These are phyloP conservation scores for Pseudochromis fuscus DNA, from an alignment of 2,797 vertebrate species.

Conservation along the genomic window DNA sequence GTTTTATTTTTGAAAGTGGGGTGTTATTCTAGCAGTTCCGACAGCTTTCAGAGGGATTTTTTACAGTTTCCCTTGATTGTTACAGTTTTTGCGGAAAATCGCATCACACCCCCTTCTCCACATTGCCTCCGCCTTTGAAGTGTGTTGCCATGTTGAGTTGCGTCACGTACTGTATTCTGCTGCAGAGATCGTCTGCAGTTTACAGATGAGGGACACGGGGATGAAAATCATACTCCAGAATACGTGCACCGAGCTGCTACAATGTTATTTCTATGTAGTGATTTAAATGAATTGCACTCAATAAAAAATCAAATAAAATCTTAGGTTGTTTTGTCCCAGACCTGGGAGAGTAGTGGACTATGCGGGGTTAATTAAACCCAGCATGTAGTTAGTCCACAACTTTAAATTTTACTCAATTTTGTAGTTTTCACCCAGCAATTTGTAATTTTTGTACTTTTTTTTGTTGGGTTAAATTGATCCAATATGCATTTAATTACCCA, in stretches of 20 bases:
- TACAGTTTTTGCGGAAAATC: slow-evolving; percentile 66
- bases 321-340: no score
- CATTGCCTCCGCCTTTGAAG: slow-evolving; percentile 81
- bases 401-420: no score
- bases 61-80: slow-evolving; percentile 45
- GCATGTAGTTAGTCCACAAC: no score
- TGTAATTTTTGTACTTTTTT: not conserved
- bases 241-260: not conserved
- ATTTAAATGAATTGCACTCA: no score
- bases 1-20: not conserved
- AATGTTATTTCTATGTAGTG: not conserved
- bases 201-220: slow-evolving; percentile 52
- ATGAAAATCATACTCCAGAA: not conserved
- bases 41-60: slow-evolving; percentile 24
- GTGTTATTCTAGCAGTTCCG: fast-evolving
- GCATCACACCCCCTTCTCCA: slow-evolving; percentile 79
- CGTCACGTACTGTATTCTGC: slow-evolving; percentile 85
- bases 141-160: slow-evolving; percentile 87
- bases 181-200: slow-evolving; percentile 74
- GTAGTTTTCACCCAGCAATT: no score
- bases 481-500: no score
- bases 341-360: no score
- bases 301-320: no score
- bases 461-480: no score
- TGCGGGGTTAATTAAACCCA: no score